A percentile compares a stretch with the other conserved stretches of the same genome.
Evolutionary conservation across 2,113 vertebrate genomes (phyloP).

Genomic region (Phycodurus eques): DNA sequence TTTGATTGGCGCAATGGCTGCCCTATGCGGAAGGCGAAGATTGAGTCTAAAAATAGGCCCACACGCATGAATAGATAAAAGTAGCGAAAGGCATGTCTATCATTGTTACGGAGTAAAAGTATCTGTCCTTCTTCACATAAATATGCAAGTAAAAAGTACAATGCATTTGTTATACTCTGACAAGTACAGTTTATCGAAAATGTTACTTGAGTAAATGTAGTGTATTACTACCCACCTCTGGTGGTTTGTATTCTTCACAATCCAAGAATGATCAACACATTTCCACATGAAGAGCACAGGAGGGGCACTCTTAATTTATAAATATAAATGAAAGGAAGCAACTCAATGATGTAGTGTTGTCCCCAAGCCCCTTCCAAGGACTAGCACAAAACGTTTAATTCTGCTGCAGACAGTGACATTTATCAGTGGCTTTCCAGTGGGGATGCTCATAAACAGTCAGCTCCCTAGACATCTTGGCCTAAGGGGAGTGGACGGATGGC

Average conservation of each 20-base stretch:
- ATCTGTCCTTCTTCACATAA: too few species aligned
- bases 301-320: conserved; percentile 61
- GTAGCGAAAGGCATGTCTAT: too few species aligned
- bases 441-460: conserved; percentile 49
- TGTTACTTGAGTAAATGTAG: too few species aligned
- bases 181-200: too few species aligned
- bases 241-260: neutral
- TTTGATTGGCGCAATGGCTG: too few species aligned
- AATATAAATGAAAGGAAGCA: conserved; percentile 36
- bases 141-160: too few species aligned
- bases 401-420: conserved; percentile 54
- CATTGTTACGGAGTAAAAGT: too few species aligned
- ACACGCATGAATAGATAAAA: too few species aligned
- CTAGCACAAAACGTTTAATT: conserved; percentile 64
- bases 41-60: too few species aligned
- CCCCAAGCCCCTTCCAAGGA: conserved; percentile 50
- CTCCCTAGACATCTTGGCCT: conserved; percentile 41
- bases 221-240: too few species aligned
- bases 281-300: conserved; percentile 22
- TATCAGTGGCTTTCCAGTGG: conserved; percentile 46
- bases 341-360: conserved; percentile 32
- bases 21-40: too few species aligned
- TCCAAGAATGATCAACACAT: neutral
- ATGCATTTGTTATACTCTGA: too few species aligned
- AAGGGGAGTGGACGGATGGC: conserved; percentile 8